Conservation (phyloP, 1,140 invertebrate genomes). For the Tetraneura akinire region DNA sequence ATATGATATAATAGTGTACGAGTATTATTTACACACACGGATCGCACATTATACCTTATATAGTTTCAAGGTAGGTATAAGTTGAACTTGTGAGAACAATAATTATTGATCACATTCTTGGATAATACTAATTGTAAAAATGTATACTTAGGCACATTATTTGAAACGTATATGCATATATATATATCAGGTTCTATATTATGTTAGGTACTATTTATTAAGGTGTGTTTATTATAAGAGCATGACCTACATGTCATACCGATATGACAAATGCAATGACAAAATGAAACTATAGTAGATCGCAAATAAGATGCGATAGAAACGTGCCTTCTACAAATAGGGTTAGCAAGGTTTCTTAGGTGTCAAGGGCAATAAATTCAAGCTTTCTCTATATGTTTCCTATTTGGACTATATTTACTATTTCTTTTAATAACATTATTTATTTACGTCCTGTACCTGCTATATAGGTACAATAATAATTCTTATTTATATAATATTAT, state of each 20-base stretch:
- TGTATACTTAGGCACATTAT: neutral
- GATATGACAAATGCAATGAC: constrained; percentile 25
- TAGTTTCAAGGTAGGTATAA: no score
- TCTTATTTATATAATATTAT: no score
- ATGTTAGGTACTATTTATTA: no score
- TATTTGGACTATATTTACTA: neutral
- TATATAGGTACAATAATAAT: no score
- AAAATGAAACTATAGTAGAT: neutral
- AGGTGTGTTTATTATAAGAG: constrained; percentile 17
- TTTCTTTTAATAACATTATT: neutral
- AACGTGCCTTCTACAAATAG: constrained; percentile 2
- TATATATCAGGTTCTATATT: constrained; percentile 5
- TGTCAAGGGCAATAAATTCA: constrained; percentile 25
- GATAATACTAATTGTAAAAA: neutral
- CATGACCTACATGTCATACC: constrained; percentile 14
- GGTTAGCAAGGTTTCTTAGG: constrained; percentile 1
- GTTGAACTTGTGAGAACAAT: no score
- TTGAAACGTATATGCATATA: neutral
- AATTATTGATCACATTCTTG: no score
- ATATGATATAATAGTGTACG: no score
- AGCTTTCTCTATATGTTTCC: neutral
- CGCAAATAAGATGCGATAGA: neutral
- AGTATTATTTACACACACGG: no score
- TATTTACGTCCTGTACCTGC: no score
- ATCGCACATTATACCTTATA: no score